phyloP scores from a whole-genome alignment of 2,888 invertebrate species.

The Heliothis peltigera region DNA sequence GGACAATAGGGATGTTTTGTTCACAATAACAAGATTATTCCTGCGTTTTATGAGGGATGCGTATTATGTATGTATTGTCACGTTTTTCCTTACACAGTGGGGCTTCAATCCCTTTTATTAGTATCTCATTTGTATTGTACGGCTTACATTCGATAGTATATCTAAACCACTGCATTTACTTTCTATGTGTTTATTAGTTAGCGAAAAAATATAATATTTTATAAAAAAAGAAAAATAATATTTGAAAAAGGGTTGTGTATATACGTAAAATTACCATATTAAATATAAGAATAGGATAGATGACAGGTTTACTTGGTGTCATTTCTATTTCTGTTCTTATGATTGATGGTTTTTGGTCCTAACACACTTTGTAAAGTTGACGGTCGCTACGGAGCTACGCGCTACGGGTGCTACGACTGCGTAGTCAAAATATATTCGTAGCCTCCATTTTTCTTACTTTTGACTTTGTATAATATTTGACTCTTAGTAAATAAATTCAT shows the following conservation, averaged over 20 bases:
- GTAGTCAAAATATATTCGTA: conserved; percentile 6
- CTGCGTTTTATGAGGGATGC: conserved; percentile 36
- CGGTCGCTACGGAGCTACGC: conserved; percentile 3
- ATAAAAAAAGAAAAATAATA: too few relatives aligned
- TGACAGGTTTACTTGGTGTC: not conserved
- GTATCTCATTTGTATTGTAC: conserved; percentile 49
- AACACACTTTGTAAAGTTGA: not conserved
- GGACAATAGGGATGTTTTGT: conserved; percentile 36
- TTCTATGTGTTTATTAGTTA: conserved; percentile 30
- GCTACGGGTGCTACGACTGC: conserved; percentile 31
- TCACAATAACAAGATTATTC: conserved; percentile 51
- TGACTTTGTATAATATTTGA: not conserved
- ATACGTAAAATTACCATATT: too few relatives aligned
- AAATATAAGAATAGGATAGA: too few relatives aligned
- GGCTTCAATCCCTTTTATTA: conserved; percentile 57
- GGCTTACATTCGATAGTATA: conserved; percentile 41
- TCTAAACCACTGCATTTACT: conserved; percentile 18
- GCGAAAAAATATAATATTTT: not conserved
- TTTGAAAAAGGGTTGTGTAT: too few relatives aligned
- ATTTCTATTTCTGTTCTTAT: not conserved
- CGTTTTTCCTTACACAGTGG: conserved; percentile 53
- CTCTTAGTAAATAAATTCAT: not conserved
- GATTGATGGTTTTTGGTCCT: not conserved
- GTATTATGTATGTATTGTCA: conserved; percentile 51
- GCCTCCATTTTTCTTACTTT: not conserved